Conservation (phyloP, 2,797 vertebrate species). For the Eptatretus atami region DNA sequence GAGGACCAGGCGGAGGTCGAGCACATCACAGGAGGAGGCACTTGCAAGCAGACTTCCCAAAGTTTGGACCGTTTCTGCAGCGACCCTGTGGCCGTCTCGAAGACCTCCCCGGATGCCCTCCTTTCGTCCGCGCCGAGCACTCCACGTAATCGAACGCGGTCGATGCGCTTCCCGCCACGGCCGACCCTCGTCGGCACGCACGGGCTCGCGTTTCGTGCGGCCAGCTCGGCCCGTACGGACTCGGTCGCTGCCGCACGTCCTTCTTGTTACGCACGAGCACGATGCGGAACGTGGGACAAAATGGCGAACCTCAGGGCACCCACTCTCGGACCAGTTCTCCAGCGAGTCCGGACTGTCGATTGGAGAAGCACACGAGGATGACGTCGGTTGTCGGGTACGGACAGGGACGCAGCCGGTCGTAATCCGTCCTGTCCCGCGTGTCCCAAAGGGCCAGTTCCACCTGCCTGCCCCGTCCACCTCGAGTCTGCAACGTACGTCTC, state of each 20-base stretch:
- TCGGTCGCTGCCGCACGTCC: constrained; percentile 62
- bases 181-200: constrained; percentile 53
- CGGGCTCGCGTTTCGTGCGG: constrained; percentile 61
- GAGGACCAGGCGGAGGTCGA: not conserved
- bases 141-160: constrained; percentile 76
- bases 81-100: constrained; percentile 65
- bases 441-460: constrained; percentile 80
- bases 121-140: constrained; percentile 75
- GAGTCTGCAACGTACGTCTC: constrained; percentile 83
- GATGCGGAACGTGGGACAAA: constrained; percentile 81
- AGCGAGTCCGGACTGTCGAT: constrained; percentile 79
- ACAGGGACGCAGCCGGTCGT: constrained; percentile 57
- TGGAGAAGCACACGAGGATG: constrained; percentile 88
- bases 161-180: constrained; percentile 66
- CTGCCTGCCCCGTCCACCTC: constrained; percentile 65
- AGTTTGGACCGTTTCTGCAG: constrained; percentile 37
- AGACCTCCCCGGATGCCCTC: constrained; percentile 82
- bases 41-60: constrained; percentile 31
- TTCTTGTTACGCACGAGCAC: constrained; percentile 90
- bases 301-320: constrained; percentile 76
- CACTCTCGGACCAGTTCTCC: constrained; percentile 82
- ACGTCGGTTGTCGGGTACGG: constrained; percentile 88
- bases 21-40: constrained; percentile 41
- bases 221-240: constrained; percentile 43
- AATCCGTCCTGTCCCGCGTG: constrained; percentile 89